Evolutionary conservation across 2,113 vertebrate species (phyloP).

Genomic region (Cynoglossus semilaevis): DNA sequence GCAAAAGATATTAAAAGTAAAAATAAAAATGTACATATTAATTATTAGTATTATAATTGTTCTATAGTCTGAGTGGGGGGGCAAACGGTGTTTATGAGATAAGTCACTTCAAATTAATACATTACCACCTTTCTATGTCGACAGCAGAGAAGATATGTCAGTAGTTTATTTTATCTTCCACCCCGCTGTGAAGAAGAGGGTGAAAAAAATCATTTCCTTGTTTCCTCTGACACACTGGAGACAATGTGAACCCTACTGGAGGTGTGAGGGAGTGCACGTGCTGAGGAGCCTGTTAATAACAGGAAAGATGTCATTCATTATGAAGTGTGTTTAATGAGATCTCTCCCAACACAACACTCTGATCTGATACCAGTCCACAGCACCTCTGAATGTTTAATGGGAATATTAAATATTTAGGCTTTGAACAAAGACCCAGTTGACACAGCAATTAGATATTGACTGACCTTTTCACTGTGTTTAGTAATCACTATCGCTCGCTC

Average conservation of each 20-base stretch:
- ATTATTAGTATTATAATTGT: too few relatives aligned
- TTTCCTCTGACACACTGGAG: slow-evolving; percentile 55
- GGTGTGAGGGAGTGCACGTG: slow-evolving; percentile 54
- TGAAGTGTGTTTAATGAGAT: slow-evolving; percentile 63
- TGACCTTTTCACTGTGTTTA: slow-evolving; percentile 59
- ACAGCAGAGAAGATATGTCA: slow-evolving; percentile 12
- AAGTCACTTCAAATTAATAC: slow-evolving; percentile 28
- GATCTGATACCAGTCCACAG: slow-evolving; percentile 33
- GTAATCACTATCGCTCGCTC: slow-evolving; percentile 52
- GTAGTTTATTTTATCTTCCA: slow-evolving; percentile 44
- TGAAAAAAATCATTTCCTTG: slow-evolving; percentile 56
- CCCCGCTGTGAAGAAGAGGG: slow-evolving; percentile 49
- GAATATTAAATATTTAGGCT: slow-evolving; percentile 65
- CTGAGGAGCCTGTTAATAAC: slow-evolving; percentile 49
- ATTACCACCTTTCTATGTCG: slow-evolving; percentile 32
- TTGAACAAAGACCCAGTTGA: slow-evolving; percentile 66
- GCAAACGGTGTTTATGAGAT: too few relatives aligned
- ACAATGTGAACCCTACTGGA: slow-evolving; percentile 40
- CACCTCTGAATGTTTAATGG: slow-evolving; percentile 55
- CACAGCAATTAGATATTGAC: slow-evolving; percentile 70
- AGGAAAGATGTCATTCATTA: slow-evolving; percentile 61
- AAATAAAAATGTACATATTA: too few relatives aligned
- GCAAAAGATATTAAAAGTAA: too few relatives aligned
- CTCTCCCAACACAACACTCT: slow-evolving; percentile 27
- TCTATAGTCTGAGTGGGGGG: too few relatives aligned